Evolutionary conservation across 2,113 vertebrate genomes (phyloP), one percentile per base, ranked within the genome.

Genomic region (Plecturocebus donacophilus): DNA sequence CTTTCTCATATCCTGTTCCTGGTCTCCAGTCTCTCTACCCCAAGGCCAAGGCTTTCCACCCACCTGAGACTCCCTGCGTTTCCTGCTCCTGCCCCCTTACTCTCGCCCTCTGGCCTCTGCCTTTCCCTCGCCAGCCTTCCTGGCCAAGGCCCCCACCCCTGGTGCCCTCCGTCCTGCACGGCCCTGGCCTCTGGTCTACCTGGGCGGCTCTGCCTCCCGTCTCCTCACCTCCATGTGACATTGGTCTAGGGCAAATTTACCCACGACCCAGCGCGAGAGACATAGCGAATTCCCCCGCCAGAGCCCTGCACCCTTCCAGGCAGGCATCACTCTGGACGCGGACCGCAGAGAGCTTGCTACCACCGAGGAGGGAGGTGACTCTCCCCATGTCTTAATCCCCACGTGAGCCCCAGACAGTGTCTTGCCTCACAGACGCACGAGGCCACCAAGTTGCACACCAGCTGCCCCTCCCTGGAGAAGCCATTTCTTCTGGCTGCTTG

Each of bases 1-100:
- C 83, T 95, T 97, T 95, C 95, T 98, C 85, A 88, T 23, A 96
- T 98, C 98, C 96, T 97, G 97, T 98, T 98, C 89, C 97, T 96
- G 91, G 94, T 92, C 96, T 97, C 96, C 92, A 97, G 92, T 94
- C 91, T 91, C 85, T 68, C 88, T 30, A 97, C 32, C 66, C 19
- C 32, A 14, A 30, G 66, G 96, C 96, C 97, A 96, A 95, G 94
- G 93, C 92, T 61, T 96, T 94, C 97, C 95, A 93, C 90, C 97
- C 97, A 98, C 97, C 97, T 96, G 97, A 95, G 95, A 97, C 90
- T 97, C 95, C 95, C 96, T 80, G 90, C 47, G n/a, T 95, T 97
- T 97, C 97, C 32, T 56, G 71, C 23, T 32, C n/a, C 66, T 32
- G 23, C 6, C 2, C 32, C 82, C 94, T 90, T 91, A 64, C 76